phyloP scores from a whole-genome alignment of 1,140 invertebrate species.

The Scaptomyza montana region DNA sequence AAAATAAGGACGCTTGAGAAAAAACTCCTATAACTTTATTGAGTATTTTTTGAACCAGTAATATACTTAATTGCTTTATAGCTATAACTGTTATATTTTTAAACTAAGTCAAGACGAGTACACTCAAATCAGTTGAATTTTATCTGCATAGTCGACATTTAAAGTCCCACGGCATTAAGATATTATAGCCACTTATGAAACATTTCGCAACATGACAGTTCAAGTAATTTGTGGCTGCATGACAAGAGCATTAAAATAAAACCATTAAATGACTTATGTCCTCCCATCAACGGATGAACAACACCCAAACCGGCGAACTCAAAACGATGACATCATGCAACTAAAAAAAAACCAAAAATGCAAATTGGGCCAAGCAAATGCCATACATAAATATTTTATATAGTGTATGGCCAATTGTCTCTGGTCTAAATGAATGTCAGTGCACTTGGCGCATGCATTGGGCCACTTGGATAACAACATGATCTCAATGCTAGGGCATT shows the following conservation, averaged over 20 bases:
- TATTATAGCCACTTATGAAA: slow-evolving; percentile 19
- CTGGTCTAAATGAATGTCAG: slow-evolving; percentile 47
- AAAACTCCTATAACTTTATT: background rate
- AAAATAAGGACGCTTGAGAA: background rate
- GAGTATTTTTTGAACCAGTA: no score
- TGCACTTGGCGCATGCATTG: slow-evolving; percentile 67
- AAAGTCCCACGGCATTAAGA: background rate
- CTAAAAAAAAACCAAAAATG: slow-evolving; percentile 45
- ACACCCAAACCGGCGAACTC: slow-evolving; percentile 9
- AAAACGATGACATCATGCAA: slow-evolving; percentile 68
- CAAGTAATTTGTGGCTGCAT: slow-evolving; percentile 35
- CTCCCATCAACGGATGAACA: slow-evolving; percentile 25
- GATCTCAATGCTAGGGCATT: slow-evolving; percentile 72
- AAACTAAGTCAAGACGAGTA: no score
- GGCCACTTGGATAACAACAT: slow-evolving; percentile 29
- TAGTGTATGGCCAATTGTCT: slow-evolving; percentile 59
- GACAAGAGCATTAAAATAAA: slow-evolving; percentile 61
- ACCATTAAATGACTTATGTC: slow-evolving; percentile 38
- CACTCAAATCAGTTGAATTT: background rate
- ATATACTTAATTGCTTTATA: background rate
- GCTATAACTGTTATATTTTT: background rate
- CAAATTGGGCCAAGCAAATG: slow-evolving; percentile 58
- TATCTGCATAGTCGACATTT: background rate
- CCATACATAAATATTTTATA: background rate
- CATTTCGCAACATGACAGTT: slow-evolving; percentile 28